These are phyloP conservation scores for Fragum sueziense DNA, from an alignment of 2,888 invertebrate genomes.

Conservation along the genomic window DNA sequence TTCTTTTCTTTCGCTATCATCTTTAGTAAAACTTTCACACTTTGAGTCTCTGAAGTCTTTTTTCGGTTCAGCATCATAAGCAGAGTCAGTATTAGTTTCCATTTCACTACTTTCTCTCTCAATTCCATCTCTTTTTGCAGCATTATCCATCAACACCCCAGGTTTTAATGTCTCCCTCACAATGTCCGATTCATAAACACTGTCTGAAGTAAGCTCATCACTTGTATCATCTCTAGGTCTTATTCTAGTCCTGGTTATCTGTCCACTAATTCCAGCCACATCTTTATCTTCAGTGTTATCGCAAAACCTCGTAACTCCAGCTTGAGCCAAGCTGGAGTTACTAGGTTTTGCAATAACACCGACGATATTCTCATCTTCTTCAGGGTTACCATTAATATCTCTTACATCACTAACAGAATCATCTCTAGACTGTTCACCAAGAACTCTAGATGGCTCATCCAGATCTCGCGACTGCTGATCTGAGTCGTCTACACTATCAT, in stretches of 20 bases:
- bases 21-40: background rate
- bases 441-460: constrained; percentile 73
- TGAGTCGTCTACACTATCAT: constrained; percentile 17
- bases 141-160: background rate
- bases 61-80: constrained; percentile 5
- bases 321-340: no score
- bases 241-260: background rate
- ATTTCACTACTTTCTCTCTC: background rate
- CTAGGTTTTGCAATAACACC: no score
- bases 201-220: background rate
- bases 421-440: no score
- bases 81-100: background rate
- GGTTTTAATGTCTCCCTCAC: background rate
- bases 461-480: constrained; percentile 61
- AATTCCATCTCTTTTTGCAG: background rate
- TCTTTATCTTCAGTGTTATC: no score
- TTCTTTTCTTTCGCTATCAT: background rate
- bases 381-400: background rate
- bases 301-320: no score
- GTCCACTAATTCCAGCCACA: background rate
- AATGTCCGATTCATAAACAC: no score
- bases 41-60: constrained; percentile 19
- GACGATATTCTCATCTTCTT: background rate
- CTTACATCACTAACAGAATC: background rate
- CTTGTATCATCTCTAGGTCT: background rate